Percentiles rank a stretch among this genome's conserved stretches.
Evolutionary conservation across 92 coral and sea anemone genomes (phyloP).

Genomic region (Umimayanthus kanabou): DNA sequence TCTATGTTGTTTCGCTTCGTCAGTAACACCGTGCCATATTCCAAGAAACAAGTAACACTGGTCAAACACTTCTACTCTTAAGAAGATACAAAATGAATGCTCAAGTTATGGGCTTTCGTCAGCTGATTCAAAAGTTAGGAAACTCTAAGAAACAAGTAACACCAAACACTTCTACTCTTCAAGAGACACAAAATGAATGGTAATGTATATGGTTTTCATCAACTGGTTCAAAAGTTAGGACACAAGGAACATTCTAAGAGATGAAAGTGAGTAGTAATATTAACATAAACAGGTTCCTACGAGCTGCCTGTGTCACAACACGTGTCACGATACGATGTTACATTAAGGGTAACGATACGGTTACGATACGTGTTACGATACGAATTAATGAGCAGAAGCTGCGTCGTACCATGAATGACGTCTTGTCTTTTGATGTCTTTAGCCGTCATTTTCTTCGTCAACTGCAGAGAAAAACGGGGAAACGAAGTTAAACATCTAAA

Average conservation of each 20-base stretch:
- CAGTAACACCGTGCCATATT: too few relatives aligned
- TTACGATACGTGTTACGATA: too few relatives aligned
- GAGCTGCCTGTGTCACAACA: too few relatives aligned
- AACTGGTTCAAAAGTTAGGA: too few relatives aligned
- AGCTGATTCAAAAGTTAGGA: background rate
- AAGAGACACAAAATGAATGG: background rate
- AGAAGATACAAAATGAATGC: background rate
- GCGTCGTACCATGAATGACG: conserved; percentile 84
- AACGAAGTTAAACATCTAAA: background rate
- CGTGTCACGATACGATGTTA: too few relatives aligned
- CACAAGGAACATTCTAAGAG: too few relatives aligned
- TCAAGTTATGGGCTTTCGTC: background rate
- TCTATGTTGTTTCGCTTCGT: too few relatives aligned
- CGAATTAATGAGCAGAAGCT: background rate
- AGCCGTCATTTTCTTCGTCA: conserved; percentile 81
- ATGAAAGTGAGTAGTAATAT: background rate
- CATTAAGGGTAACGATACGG: too few relatives aligned
- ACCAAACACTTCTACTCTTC: background rate
- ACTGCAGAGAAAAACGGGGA: conserved; percentile 34
- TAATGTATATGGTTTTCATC: too few relatives aligned
- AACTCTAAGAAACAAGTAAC: too few relatives aligned
- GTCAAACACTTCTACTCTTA: background rate
- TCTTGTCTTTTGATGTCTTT: conserved; percentile 97
- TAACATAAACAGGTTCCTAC: too few relatives aligned
- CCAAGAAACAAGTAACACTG: too few relatives aligned